Evolutionary conservation across 2,888 invertebrate genomes (phyloP).

Genomic region (Agrochola lota): DNA sequence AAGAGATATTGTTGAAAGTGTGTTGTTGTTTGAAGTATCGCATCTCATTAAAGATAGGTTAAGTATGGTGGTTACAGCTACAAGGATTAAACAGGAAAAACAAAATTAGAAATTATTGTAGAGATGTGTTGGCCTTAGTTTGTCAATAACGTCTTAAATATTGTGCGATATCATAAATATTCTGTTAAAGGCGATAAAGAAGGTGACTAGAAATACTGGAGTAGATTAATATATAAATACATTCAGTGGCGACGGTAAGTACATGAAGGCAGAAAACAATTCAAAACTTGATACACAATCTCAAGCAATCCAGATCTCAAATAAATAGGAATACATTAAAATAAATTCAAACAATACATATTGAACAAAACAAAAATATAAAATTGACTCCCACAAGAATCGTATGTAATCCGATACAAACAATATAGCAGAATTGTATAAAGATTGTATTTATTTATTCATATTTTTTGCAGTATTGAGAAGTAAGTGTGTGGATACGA

Average conservation of each 20-base stretch:
- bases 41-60: neutral
- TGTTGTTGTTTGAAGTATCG: slow-evolving; percentile 17
- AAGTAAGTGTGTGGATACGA: neutral
- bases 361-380: slow-evolving; percentile 29
- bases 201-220: neutral
- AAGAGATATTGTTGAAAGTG: neutral
- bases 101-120: neutral
- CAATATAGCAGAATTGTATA: slow-evolving; percentile 1
- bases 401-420: slow-evolving; percentile 17
- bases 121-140: neutral
- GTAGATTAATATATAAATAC: neutral
- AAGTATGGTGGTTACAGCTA: neutral
- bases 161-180: neutral
- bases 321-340: slow-evolving; percentile 51
- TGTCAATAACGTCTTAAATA: neutral
- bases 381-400: slow-evolving; percentile 36
- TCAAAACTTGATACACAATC: slow-evolving; percentile 15
- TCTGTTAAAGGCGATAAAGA: neutral
- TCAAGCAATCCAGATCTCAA: slow-evolving; percentile 4
- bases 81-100: neutral
- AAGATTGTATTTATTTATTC: slow-evolving; percentile 22
- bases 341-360: slow-evolving; percentile 37
- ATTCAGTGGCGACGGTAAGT: neutral
- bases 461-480: slow-evolving; percentile 22
- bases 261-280: slow-evolving; percentile 8